A percentile compares a stretch with the other conserved stretches of the same genome.
Evolutionary conservation across 2,888 invertebrate genomes (phyloP).

Genomic region (Ormyrus nitidulus): DNA sequence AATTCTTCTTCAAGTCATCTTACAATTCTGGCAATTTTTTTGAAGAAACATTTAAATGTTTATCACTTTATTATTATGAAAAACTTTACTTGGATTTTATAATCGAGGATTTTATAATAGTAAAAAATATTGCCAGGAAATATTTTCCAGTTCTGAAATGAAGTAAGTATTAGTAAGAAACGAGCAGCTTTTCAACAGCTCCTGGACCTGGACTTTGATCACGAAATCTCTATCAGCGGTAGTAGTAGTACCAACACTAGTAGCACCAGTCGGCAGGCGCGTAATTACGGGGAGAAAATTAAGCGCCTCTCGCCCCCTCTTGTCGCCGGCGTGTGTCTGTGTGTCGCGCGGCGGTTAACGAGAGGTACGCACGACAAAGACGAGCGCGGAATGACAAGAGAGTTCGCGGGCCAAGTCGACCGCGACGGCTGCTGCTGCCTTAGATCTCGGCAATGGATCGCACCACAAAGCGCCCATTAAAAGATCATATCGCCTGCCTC

Average conservation of each 20-base stretch:
- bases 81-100: too few species aligned
- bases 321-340: constrained; percentile 58
- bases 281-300: constrained; percentile 77
- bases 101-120: too few species aligned
- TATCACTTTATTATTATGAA: too few species aligned
- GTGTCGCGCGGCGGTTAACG: constrained; percentile 58
- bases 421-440: constrained; percentile 63
- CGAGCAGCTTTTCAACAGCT: neutral
- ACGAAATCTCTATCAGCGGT: neutral
- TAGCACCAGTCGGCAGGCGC: constrained; percentile 61
- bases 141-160: too few species aligned
- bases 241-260: neutral
- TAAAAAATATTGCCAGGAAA: too few species aligned
- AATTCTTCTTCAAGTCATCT: neutral
- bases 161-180: neutral
- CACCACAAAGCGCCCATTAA: constrained; percentile 75
- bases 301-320: constrained; percentile 69
- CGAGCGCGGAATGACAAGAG: constrained; percentile 57
- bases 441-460: constrained; percentile 72
- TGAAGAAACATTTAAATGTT: too few species aligned
- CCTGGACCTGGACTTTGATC: neutral
- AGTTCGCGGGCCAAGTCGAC: constrained; percentile 53
- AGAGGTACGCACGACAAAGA: constrained; percentile 61
- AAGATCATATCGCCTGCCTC: constrained; percentile 74
- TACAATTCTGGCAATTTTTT: too few species aligned